Evolutionary conservation across 2,888 invertebrate species (phyloP), one percentile per base, ranked within the genome.

Genomic region (Escarpia spicata): DNA sequence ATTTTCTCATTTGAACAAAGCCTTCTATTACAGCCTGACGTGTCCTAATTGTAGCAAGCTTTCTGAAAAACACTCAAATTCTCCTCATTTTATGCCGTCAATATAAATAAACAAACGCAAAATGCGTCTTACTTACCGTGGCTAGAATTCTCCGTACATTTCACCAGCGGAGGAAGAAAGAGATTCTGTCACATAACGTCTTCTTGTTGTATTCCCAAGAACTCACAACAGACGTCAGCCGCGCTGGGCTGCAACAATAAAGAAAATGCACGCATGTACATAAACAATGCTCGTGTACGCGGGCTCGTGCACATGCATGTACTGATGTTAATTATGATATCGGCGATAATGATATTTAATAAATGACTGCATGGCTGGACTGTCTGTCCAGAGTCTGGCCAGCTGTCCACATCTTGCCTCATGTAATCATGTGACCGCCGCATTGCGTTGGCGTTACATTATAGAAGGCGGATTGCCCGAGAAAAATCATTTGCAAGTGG

Each of bases 181-280:
- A 26, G n/a, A 75, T n/a, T 6, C 26, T 4, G 75, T 75, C n/a
- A 26, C n/a, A n/a, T 52, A 75, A 26, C 75, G 75, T 75, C 75
- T 19, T 75, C 75, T 75, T 75, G 75, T 75, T n/a, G 75, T 75
- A 75, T 52, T 15, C 75, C 3, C 6, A 3, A 75, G 75, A 75
- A 3, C 75, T 75, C 26, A n/a, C 26, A 75, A 26, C 2, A 75
- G 75, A 75, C 19, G 19, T n/a, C 75, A 26, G 75, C 75, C 19
- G 6, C 3, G 75, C 19, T 26, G 2, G 75, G 75, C 75, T 75
- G 75, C 19, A 75, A 75, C 75, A 75, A 75, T 75, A 75, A 75
- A 75, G 75, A 75, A 75, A 75, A 75, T 75, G 75, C 75, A 75
- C 75, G 26, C 75, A 26, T 75, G 75, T 75, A 75, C 75, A 75